These are phyloP conservation scores for Ennomos quercinarius DNA, from an alignment of 2,888 invertebrate species.

Conservation along the genomic window DNA sequence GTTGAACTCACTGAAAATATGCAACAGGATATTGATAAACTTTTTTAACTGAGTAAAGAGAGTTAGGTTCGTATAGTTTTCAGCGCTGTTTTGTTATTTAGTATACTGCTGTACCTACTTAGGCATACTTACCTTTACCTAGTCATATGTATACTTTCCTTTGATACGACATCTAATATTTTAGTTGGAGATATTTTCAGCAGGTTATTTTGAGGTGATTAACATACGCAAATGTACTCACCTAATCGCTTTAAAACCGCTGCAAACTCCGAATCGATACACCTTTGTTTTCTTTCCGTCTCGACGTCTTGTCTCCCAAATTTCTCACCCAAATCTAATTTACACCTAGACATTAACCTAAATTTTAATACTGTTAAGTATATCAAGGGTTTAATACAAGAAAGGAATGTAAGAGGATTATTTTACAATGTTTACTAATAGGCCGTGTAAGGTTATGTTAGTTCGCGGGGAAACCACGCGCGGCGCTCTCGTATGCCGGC, in stretches of 20 bases:
- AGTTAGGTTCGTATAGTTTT: no score
- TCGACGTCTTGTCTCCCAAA: constrained; percentile 52
- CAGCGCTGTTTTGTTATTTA: no score
- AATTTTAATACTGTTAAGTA: constrained; percentile 13
- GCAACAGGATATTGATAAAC: no score
- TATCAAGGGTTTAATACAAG: constrained; percentile 29
- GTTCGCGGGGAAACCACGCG: constrained; percentile 62
- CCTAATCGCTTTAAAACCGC: constrained; percentile 55
- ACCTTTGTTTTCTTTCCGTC: constrained; percentile 73
- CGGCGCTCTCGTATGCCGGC: constrained; percentile 71
- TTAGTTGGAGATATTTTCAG: no score
- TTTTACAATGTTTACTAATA: constrained; percentile 47
- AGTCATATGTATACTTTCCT: no score
- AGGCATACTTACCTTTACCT: no score
- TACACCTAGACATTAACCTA: constrained; percentile 17
- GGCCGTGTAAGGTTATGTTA: constrained; percentile 74
- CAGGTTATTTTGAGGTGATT: background rate
- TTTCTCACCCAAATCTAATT: constrained; percentile 36
- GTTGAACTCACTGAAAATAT: no score
- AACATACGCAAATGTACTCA: constrained; percentile 34
- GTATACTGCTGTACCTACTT: no score
- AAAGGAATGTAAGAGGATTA: constrained; percentile 26
- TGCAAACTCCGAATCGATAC: constrained; percentile 71
- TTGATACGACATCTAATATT: no score
- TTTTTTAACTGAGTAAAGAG: no score